Evolutionary conservation across 2,113 vertebrate species (phyloP).

Genomic region (Cisticola juncidis): DNA sequence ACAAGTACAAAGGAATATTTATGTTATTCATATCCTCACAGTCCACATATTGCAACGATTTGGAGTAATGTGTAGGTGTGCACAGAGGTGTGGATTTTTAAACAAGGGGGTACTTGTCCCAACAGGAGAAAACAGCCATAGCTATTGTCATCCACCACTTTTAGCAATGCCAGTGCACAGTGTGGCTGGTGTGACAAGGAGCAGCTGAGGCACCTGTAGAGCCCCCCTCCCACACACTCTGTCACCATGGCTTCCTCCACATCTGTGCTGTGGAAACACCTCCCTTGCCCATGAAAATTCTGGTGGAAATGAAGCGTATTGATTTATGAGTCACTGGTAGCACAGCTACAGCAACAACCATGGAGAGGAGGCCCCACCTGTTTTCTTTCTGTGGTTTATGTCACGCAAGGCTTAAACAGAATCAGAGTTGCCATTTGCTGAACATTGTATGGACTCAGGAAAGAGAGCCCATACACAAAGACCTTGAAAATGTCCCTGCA

Average conservation of each 20-base stretch:
- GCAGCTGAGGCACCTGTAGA: neutral
- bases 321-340: neutral
- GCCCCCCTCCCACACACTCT: neutral
- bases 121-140: conserved; percentile 14
- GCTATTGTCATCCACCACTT: neutral
- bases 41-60: conserved; percentile 1
- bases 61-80: conserved; percentile 17
- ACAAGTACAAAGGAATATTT: conserved; percentile 25
- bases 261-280: neutral
- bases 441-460: neutral
- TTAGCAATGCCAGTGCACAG: neutral
- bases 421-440: neutral
- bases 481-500: neutral
- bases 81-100: neutral
- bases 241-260: conserved; percentile 5
- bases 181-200: neutral
- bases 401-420: neutral
- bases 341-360: neutral
- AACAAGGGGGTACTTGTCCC: conserved; percentile 31
- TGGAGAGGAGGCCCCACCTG: neutral
- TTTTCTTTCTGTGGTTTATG: neutral
- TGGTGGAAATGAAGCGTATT: neutral
- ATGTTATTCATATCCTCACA: conserved; percentile 9
- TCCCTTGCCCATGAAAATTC: neutral
- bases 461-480: neutral